Evolutionary conservation across 2,888 invertebrate genomes (phyloP).

Genomic region (Tyria jacobaeae): DNA sequence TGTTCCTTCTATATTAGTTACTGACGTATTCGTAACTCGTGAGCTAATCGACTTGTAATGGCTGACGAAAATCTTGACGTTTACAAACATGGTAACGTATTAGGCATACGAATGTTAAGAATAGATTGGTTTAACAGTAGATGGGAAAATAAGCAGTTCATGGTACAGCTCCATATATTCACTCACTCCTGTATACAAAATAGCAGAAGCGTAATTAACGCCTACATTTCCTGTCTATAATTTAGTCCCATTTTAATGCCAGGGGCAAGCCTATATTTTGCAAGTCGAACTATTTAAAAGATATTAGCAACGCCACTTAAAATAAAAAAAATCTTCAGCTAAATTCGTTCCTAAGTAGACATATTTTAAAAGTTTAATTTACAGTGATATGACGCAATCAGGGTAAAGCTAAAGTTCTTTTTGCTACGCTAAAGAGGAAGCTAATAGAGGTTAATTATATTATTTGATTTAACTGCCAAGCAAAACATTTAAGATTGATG

Average conservation of each 20-base stretch:
- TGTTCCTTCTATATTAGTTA: background rate
- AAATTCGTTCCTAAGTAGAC: background rate
- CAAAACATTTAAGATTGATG: conserved; percentile 41
- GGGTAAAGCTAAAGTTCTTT: too few relatives aligned
- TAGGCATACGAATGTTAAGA: background rate
- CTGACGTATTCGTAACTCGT: background rate
- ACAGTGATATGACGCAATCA: too few relatives aligned
- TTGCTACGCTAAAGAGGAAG: conserved; percentile 29
- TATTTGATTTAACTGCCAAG: conserved; percentile 42
- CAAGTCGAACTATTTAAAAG: background rate
- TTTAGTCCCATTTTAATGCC: too few relatives aligned
- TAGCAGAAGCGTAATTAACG: too few relatives aligned
- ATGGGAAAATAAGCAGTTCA: too few relatives aligned
- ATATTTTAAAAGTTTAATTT: background rate
- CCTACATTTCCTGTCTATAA: too few relatives aligned
- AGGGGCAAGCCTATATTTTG: too few relatives aligned
- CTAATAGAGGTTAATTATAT: conserved; percentile 38
- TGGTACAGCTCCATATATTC: too few relatives aligned
- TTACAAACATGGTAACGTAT: background rate
- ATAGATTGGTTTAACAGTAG: background rate
- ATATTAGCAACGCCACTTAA: background rate
- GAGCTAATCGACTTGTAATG: background rate
- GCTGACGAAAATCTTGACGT: background rate
- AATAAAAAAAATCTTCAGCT: background rate
- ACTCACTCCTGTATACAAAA: too few relatives aligned